Evolutionary conservation across 2,888 invertebrate species (phyloP).

Genomic region (Acleris laterana): DNA sequence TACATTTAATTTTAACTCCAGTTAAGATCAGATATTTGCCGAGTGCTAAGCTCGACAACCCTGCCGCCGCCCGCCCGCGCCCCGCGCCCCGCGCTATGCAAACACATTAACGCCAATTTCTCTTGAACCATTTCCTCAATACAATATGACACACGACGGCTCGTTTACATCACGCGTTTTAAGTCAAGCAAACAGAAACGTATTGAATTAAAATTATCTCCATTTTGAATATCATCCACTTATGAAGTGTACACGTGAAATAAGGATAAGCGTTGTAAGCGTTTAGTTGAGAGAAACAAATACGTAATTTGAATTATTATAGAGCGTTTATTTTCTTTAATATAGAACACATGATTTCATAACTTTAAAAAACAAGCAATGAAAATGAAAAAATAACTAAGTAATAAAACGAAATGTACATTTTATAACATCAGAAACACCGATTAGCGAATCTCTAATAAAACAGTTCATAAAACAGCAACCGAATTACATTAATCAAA

Average conservation of each 20-base stretch:
- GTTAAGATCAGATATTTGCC: conserved; percentile 1
- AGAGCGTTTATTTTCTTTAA: too few species aligned
- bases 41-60: conserved; percentile 18
- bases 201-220: conserved; percentile 24
- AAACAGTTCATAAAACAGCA: conserved; percentile 20
- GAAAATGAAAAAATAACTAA: conserved; percentile 4
- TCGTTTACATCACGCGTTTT: conserved; percentile 36
- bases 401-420: conserved; percentile 18
- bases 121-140: conserved; percentile 39
- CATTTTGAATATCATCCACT: conserved; percentile 18
- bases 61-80: conserved; percentile 12
- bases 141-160: conserved; percentile 37
- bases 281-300: background rate
- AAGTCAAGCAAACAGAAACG: conserved; percentile 32
- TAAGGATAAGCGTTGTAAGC: background rate
- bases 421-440: conserved; percentile 5
- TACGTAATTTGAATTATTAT: background rate
- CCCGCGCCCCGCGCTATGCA: conserved; percentile 36
- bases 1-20: background rate
- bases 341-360: background rate
- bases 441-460: conserved; percentile 19
- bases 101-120: conserved; percentile 42
- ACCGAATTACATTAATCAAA: conserved; percentile 33
- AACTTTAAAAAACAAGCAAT: background rate
- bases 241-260: background rate